Conservation (phyloP, 2,888 invertebrate genomes). For the Diarsia rubi region DNA sequence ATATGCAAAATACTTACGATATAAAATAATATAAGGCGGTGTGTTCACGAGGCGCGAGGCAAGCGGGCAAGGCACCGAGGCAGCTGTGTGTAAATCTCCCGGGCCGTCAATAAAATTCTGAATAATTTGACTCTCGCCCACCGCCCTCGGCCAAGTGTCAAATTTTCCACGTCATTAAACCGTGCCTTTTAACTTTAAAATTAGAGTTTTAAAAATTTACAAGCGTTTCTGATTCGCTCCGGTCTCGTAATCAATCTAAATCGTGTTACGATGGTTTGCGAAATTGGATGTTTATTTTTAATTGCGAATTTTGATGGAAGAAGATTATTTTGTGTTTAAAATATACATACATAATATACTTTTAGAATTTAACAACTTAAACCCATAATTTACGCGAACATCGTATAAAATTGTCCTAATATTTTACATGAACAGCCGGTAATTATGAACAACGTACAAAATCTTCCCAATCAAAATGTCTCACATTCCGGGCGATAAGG, state of each 20-base stretch:
- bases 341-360: background rate
- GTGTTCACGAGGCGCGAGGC: slow-evolving; percentile 50
- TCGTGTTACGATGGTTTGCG: slow-evolving; percentile 51
- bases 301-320: slow-evolving; percentile 32
- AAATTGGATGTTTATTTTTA: slow-evolving; percentile 40
- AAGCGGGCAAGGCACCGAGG: slow-evolving; percentile 43
- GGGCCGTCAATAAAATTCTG: slow-evolving; percentile 82
- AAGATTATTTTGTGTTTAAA: background rate
- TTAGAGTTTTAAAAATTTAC: slow-evolving; percentile 75
- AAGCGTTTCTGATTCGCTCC: slow-evolving; percentile 63
- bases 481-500: slow-evolving; percentile 61
- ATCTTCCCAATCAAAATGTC: slow-evolving; percentile 67
- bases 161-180: slow-evolving; percentile 88
- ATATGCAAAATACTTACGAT: slow-evolving; percentile 56
- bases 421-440: slow-evolving; percentile 31
- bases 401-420: slow-evolving; percentile 1
- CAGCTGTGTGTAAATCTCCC: slow-evolving; percentile 74
- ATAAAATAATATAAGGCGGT: slow-evolving; percentile 58
- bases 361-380: background rate
- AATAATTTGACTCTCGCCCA: slow-evolving; percentile 81
- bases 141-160: slow-evolving; percentile 84
- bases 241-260: slow-evolving; percentile 65
- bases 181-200: slow-evolving; percentile 78
- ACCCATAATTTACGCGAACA: background rate
- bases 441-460: slow-evolving; percentile 60